Base-by-base conservation (phyloP, 2,888 invertebrate species). In the Artemia sp. region DNA sequence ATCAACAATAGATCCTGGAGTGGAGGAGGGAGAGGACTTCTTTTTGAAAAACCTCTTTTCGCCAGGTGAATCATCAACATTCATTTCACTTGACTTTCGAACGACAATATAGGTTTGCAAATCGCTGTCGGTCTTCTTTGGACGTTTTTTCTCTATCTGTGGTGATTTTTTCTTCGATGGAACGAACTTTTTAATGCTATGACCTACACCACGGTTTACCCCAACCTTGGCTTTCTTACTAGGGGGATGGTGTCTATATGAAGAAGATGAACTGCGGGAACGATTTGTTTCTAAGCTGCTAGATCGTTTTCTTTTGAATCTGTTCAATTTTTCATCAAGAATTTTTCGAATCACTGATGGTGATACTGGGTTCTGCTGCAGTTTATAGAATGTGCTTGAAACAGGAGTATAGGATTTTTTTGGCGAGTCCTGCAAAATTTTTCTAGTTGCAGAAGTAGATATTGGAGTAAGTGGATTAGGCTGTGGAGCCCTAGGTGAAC, bases 91-190 rank as follows among this genome's bases (percentile, higher is more conserved):
- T 24, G 14, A 19, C 64, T 58, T 58, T 10, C 64, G n/a, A 19
- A 24, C 24, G 2, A 58, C 64, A 58, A 58, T 24, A 58, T 19
- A 58, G 64, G 64, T 58, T 58, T 58, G n/a, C 64, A 24, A 24
- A 58, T 8, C n/a, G 9, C 2, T 24, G 8, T 19, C 8, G 24
- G 64, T 24, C n/a, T 58, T n/a, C 64, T 58, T 58, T n/a, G 64
- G 14, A 9, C 10, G n/a, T n/a, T n/a, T 24, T 58, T 58, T 10
- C 9, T n/a, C 64, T 8, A 19, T 58, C 24, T n/a, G 64, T 19
- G 64, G 64, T n/a, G 64, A n/a, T 58, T 58, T 58, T 19, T n/a
- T 24, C 64, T 58, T 58, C 9, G 64, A 12, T 19, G 64, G 64
- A 19, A 58, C 64, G 10, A 10, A 58, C 64, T 58, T 58, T 24